Conservation (phyloP, 2,113 vertebrate genomes). For the Caracal caracal region DNA sequence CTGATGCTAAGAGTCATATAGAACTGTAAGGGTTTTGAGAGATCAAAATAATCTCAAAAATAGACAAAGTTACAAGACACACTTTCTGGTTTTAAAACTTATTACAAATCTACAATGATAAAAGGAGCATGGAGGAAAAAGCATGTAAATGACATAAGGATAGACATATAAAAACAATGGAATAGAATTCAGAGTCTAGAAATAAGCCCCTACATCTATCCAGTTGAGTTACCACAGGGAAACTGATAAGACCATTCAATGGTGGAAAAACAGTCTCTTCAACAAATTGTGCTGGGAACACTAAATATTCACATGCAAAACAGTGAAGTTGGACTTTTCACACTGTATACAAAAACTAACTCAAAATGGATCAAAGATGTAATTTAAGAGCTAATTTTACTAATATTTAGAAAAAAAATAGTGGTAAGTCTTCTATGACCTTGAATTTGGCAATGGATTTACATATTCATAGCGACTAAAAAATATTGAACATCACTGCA, state of each 20-base stretch:
- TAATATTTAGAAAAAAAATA: neutral
- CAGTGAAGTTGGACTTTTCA: too few species aligned
- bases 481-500: neutral
- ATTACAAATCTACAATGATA: neutral
- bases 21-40: neutral
- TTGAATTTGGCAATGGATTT: neutral
- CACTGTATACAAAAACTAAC: neutral
- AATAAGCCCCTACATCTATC: neutral
- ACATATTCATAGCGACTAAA: neutral
- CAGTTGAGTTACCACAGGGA: neutral
- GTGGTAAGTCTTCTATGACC: neutral
- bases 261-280: neutral
- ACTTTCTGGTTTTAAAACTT: neutral
- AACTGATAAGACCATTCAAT: neutral
- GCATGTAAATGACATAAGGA: neutral
- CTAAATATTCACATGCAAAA: neutral
- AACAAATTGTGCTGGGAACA: neutral
- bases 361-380: neutral
- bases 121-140: neutral
- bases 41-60: neutral
- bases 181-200: neutral
- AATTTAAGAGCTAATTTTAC: neutral
- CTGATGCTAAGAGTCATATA: neutral
- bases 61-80: neutral
- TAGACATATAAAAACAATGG: neutral